Conservation (phyloP, 2,888 invertebrate genomes). For the Lithophane socia region DNA sequence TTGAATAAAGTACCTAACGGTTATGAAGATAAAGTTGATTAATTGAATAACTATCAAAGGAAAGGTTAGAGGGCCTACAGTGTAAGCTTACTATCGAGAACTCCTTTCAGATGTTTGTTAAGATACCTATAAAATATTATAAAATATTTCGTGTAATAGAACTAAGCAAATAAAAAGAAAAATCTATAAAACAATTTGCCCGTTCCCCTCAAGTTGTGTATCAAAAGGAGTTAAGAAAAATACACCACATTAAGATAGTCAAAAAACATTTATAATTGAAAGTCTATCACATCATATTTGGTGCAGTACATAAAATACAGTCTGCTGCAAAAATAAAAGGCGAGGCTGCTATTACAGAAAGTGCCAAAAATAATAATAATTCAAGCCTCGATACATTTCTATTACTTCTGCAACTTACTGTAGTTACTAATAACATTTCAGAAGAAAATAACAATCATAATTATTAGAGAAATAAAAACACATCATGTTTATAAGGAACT, state of each 20-base stretch:
- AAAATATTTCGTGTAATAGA: not conserved
- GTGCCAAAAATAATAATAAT: not conserved
- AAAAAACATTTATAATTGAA: slow-evolving; percentile 54
- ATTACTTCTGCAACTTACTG: slow-evolving; percentile 59
- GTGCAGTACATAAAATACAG: slow-evolving; percentile 59
- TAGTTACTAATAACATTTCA: slow-evolving; percentile 25
- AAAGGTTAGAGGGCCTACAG: rapidly evolving
- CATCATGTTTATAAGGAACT: slow-evolving; percentile 17
- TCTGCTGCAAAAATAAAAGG: slow-evolving; percentile 53
- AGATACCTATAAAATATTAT: not conserved
- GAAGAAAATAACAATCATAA: not conserved
- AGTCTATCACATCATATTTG: slow-evolving; percentile 47
- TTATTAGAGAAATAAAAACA: slow-evolving; percentile 5
- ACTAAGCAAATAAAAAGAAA: slow-evolving; percentile 3
- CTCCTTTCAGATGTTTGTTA: not conserved
- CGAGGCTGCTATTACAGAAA: slow-evolving; percentile 34
- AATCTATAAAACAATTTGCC: slow-evolving; percentile 32
- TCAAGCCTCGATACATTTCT: slow-evolving; percentile 30
- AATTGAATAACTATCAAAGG: not conserved
- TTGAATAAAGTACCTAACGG: not conserved
- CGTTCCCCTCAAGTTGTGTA: slow-evolving; percentile 50
- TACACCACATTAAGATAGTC: slow-evolving; percentile 62
- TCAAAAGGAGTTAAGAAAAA: slow-evolving; percentile 45
- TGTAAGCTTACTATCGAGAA: not conserved
- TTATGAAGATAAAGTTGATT: too few species aligned